Evolutionary conservation across 2,113 vertebrate species (phyloP), one percentile per base, ranked within the genome.

Genomic region (Clarias macrocephalus): DNA sequence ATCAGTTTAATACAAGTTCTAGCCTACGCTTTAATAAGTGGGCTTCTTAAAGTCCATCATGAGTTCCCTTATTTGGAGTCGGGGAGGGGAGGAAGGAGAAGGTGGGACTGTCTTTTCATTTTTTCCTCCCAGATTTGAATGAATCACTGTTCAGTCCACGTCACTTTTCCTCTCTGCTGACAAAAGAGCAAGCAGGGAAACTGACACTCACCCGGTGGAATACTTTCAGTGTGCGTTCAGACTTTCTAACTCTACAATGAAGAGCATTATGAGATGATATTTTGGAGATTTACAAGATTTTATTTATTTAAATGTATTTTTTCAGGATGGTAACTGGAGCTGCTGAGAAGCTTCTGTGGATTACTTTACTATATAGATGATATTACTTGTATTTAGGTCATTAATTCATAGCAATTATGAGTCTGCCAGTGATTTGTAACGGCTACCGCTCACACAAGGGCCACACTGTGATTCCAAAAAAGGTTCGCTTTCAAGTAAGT

Each of bases 401-500:
- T 56, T 56, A 25, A 72, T 66, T 81, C 18, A 9, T 52, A 65
- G 16, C 11, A 57, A 86, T 19, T 3, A 84, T 82, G 57, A 86
- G 70, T 52, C 56, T 33, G 21, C 57, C 81, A 57, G 60, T 59
- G 5, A 42, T 68, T 56, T 57, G 42, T 30, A 79, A 76, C 3
- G 21, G 52, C 28, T 52, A 80, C 72, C 11, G 33, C 8, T n/a
- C 42, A 21, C 60, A 25, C 77, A 88, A 73, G 68, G 30, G n/a
- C 42, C 77, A 81, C 37, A 83, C 48, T 48, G 66, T 68, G 66
- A 23, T 52, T 65, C 81, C 33, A n/a, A 90, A 88, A 59, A 90
- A 76, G 52, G 89, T 90, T 65, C 82, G 76, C 68, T 86, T 90
- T 88, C 80, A 86, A n/a, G 89, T 88, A 86, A 84, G 75, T 75